A percentile compares a stretch with the other conserved stretches of the same genome.
Evolutionary conservation across 2,113 vertebrate species (phyloP).

Genomic region (Aplodontia rufa): DNA sequence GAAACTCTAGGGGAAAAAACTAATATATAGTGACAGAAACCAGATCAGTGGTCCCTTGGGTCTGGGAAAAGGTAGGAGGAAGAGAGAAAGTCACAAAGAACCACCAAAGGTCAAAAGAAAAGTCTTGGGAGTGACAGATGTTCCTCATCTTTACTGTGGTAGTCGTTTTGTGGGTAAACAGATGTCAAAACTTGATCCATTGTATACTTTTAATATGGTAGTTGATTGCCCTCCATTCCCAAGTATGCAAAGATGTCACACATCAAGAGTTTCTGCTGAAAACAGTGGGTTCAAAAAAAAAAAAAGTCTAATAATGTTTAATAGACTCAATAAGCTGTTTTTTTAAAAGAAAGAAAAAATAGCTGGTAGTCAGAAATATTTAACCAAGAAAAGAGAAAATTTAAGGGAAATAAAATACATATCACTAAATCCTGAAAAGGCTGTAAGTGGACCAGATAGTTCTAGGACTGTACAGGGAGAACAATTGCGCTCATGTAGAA

Average conservation of each 20-base stretch:
- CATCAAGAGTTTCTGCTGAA: not conserved
- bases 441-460: not conserved
- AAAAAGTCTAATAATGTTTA: not conserved
- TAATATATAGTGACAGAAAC: not conserved
- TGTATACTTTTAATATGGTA: not conserved
- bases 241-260: not conserved
- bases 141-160: not conserved
- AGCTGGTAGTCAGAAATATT: not conserved
- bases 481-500: not conserved
- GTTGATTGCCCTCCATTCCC: not conserved
- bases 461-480: slow-evolving; percentile 26
- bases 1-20: not conserved
- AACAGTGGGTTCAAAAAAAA: not conserved
- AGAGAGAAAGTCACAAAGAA: not conserved
- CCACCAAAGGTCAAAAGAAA: not conserved
- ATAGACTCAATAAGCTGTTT: not conserved
- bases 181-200: not conserved
- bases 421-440: slow-evolving; percentile 17
- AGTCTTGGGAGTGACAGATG: not conserved
- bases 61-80: not conserved
- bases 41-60: not conserved
- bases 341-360: not conserved
- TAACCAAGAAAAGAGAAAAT: not conserved
- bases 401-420: not conserved
- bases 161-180: not conserved